A percentile compares a stretch with the other conserved stretches of the same genome.
Evolutionary conservation across 2,888 invertebrate genomes (phyloP).

Genomic region (Hoplodrina ambigua): DNA sequence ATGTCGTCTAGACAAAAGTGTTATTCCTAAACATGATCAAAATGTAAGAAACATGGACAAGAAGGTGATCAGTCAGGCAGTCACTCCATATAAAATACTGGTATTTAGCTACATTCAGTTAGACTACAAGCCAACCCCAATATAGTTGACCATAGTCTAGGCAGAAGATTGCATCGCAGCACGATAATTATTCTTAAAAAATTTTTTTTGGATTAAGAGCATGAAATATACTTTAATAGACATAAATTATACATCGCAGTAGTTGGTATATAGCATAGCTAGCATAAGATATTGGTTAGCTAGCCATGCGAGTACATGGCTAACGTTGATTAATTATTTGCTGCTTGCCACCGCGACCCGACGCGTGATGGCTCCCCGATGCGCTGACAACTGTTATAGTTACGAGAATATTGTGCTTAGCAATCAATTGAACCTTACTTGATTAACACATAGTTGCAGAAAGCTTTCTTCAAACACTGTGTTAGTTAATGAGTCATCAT

Average conservation of each 20-base stretch:
- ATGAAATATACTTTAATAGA: not conserved
- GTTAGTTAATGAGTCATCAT: too few relatives aligned
- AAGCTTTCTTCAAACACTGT: too few relatives aligned
- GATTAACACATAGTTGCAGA: too few relatives aligned
- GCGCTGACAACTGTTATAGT: conserved; percentile 25
- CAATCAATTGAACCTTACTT: conserved; percentile 12
- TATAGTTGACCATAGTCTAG: too few relatives aligned
- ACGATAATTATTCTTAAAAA: not conserved
- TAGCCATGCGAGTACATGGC: conserved; percentile 2
- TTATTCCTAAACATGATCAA: too few relatives aligned
- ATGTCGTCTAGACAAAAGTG: too few relatives aligned
- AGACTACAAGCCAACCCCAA: too few relatives aligned
- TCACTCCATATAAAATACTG: too few relatives aligned
- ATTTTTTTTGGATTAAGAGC: too few relatives aligned
- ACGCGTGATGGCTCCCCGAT: conserved; percentile 19
- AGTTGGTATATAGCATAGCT: not conserved
- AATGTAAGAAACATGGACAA: too few relatives aligned
- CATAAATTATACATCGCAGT: conserved; percentile 4
- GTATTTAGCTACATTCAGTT: too few relatives aligned
- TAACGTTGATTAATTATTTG: conserved; percentile 51
- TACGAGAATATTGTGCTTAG: conserved; percentile 28
- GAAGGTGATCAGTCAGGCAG: too few relatives aligned
- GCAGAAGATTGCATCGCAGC: not conserved
- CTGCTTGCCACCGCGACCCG: conserved; percentile 13
- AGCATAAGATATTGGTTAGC: conserved; percentile 19